Evolutionary conservation across 1,140 invertebrate genomes (phyloP).

Genomic region (Coelopa frigida): DNA sequence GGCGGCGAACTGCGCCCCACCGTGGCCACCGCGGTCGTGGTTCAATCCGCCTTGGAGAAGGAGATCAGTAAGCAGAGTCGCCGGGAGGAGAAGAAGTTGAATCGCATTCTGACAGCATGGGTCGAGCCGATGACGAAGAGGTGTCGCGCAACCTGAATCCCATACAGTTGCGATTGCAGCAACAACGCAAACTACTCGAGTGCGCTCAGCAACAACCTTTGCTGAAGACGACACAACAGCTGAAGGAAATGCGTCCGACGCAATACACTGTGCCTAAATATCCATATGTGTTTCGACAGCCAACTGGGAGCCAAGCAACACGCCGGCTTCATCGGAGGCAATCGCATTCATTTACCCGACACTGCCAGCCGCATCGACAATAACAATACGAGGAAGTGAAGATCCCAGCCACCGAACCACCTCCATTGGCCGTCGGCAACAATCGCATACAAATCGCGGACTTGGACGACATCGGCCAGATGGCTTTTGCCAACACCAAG

Average conservation of each 20-base stretch:
- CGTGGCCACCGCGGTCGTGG: constrained; percentile 52
- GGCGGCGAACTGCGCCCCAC: constrained; percentile 23
- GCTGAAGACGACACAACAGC: constrained; percentile 35
- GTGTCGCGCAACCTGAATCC: constrained; percentile 44
- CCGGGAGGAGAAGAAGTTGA: constrained; percentile 77
- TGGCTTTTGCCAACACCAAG: constrained; percentile 81
- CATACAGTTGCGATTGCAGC: constrained; percentile 44
- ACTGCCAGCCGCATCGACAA: constrained; percentile 63
- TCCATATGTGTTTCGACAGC: constrained; percentile 79
- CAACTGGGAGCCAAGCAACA: constrained; percentile 60
- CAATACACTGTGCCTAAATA: constrained; percentile 45
- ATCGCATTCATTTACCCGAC: constrained; percentile 72
- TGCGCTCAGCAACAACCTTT: constrained; percentile 43
- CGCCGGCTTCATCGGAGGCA: constrained; percentile 69
- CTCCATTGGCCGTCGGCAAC: constrained; percentile 59
- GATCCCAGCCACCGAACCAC: constrained; percentile 69
- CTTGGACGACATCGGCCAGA: constrained; percentile 78
- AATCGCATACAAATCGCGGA: constrained; percentile 61
- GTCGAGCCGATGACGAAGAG: constrained; percentile 44
- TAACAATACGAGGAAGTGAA: constrained; percentile 76
- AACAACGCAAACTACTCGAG: constrained; percentile 45
- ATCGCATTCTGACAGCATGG: constrained; percentile 54
- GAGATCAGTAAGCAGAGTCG: constrained; percentile 70
- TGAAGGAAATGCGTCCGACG: constrained; percentile 13
- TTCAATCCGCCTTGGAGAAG: constrained; percentile 80